Conservation (phyloP, 2,113 vertebrate species). For the Danio rerio region GRCz12tu NC_133180.1:70841001-70841500, state of each 20-base stretch:
- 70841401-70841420: constrained; percentile 79
- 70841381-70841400: constrained; percentile 86
- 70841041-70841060: too few species aligned
- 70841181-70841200: neutral
- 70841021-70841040: too few species aligned
- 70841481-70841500: neutral
- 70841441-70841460: constrained; percentile 89
- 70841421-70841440: constrained; percentile 91
- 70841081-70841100: too few species aligned
- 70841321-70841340: constrained; percentile 37
- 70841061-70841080: too few species aligned
- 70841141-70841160: too few species aligned
- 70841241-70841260: neutral
- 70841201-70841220: neutral
- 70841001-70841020: too few species aligned
- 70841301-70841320: too few species aligned
- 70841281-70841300: neutral
- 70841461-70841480: constrained; percentile 79
- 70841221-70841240: neutral
- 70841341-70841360: constrained; percentile 91
- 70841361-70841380: constrained; percentile 91
- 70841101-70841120: too few species aligned
- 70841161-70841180: neutral
- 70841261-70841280: neutral
- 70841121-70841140: too few species aligned